Evolutionary conservation across 2,888 invertebrate species (phyloP), one percentile per base, ranked within the genome.

Genomic region (Cephus runcator): DNA sequence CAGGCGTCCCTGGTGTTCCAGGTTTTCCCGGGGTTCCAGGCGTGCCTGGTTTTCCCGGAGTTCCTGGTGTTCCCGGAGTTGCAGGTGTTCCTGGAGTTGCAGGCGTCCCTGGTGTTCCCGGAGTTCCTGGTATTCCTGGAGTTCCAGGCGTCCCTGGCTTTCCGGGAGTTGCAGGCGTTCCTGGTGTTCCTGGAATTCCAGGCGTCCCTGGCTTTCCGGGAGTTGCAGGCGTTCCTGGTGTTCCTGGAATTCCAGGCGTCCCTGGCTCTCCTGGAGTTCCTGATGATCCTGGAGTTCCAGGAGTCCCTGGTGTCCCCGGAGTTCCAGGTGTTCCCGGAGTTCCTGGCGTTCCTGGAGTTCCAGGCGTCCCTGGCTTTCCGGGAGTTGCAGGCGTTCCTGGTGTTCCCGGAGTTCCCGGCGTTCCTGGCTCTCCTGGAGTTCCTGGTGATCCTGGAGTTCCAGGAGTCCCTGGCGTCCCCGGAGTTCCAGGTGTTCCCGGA

Each of bases 381-480:
- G 81, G 84, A 11, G 77, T 80, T 79, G 88, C 88, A 69, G 73
- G 77, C 71, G 40, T 56, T 23, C 75, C 83, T 69, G 78, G 79
- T 75, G 73, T 75, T 34, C 80, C 83, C 12, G 81, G 76, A 34
- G 81, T 81, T 34, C 79, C 85, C 69, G 79, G 81, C 34, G 73
- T 73, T 15, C 80, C 83, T 12, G 79, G 78, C 11, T 73, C 78
- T 0, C 77, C 85, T 76, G 34, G 83, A 75, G 81, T 79, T 73
- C 85, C 84, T 12, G 83, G 83, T 0, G 80, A 82, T 23, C 89
- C 88, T 15, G 79, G 79, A 1, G 31, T 75, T 1, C 79, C 84
- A 11, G 83, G 82, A 11, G 34, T 77, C 0, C 81, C 82, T 23
- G 83, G 77, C 1, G 78, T 78, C 0, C 82, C 81, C 0, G 76